phyloP scores from a whole-genome alignment of 2,888 invertebrate species.

The Zhengitettix transpicula region DNA sequence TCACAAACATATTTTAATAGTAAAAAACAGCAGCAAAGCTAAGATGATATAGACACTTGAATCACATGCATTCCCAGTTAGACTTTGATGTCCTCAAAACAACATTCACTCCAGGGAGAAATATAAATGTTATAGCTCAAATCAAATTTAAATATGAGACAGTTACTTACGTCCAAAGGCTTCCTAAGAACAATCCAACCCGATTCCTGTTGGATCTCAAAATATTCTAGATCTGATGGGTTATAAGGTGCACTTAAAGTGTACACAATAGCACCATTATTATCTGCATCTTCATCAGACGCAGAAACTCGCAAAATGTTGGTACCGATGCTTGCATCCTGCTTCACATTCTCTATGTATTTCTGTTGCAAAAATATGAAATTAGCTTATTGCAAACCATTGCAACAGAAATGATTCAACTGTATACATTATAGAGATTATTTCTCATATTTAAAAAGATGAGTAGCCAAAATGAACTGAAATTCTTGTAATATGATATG shows the following conservation, averaged over 20 bases:
- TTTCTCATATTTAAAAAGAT: too few species aligned
- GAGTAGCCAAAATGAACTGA: too few species aligned
- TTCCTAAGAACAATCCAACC: constrained; percentile 94
- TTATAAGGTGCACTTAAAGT: constrained; percentile 79
- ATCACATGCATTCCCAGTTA: not conserved
- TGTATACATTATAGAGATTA: too few species aligned
- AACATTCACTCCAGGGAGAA: constrained; percentile 1
- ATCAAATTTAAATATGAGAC: constrained; percentile 20
- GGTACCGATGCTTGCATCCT: constrained; percentile 88
- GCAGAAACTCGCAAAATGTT: constrained; percentile 89
- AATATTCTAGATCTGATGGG: constrained; percentile 81
- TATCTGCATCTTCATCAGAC: constrained; percentile 92
- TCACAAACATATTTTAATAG: not conserved
- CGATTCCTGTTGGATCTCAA: constrained; percentile 90
- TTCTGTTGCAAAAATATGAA: constrained; percentile 40
- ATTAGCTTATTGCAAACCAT: too few species aligned
- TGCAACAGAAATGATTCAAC: too few species aligned
- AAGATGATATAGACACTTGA: too few species aligned
- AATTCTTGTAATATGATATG: too few species aligned
- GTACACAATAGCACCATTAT: constrained; percentile 89
- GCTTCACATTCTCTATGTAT: constrained; percentile 93
- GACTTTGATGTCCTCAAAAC: not conserved
- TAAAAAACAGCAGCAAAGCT: not conserved
- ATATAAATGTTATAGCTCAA: constrained; percentile 2
- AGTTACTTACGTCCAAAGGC: constrained; percentile 85